Evolutionary conservation across 1,140 invertebrate genomes (phyloP).

Genomic region (Maconellicoccus hirsutus): DNA sequence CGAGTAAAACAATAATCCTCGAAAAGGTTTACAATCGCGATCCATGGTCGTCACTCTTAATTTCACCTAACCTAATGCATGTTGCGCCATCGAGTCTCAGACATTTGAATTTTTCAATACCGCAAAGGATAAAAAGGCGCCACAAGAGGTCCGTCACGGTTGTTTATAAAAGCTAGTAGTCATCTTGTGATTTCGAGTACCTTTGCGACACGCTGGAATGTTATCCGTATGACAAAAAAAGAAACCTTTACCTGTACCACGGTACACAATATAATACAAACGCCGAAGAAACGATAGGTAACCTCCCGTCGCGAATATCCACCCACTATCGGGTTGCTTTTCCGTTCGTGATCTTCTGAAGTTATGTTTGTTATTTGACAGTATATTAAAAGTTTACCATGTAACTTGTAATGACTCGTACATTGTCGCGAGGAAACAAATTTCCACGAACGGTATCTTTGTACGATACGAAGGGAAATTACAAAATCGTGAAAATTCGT

Average conservation of each 20-base stretch:
- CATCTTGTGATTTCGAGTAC: neutral
- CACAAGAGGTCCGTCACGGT: conserved; percentile 6
- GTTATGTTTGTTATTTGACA: neutral
- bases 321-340: neutral
- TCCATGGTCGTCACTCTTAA: too few relatives aligned
- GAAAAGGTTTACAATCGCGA: too few relatives aligned
- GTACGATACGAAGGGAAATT: too few relatives aligned
- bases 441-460: too few relatives aligned
- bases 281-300: neutral
- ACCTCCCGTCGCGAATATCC: neutral
- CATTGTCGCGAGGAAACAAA: too few relatives aligned
- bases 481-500: too few relatives aligned
- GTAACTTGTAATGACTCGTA: too few relatives aligned
- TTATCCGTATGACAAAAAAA: neutral
- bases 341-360: neutral
- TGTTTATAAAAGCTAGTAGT: neutral
- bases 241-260: conserved; percentile 1
- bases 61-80: too few relatives aligned
- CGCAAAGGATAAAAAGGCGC: neutral
- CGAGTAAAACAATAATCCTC: too few relatives aligned
- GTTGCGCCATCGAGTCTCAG: too few relatives aligned
- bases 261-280: neutral
- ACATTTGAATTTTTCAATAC: too few relatives aligned
- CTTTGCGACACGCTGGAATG: conserved; percentile 2
- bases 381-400: neutral